phyloP scores from a whole-genome alignment of 2,113 vertebrate genomes.

The Zosterops lateralis region DNA sequence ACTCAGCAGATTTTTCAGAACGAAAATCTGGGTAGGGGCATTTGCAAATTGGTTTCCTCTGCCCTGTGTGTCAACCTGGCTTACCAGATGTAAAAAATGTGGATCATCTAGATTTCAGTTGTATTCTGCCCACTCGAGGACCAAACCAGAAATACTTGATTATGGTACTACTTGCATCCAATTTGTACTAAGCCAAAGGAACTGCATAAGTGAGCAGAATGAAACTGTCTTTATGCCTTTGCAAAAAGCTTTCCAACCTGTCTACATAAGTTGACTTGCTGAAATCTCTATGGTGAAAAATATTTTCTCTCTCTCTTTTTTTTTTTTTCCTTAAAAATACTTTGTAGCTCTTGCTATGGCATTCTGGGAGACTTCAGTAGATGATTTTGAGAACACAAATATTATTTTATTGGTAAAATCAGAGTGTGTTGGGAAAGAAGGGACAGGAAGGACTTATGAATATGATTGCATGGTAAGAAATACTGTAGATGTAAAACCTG shows the following conservation, averaged over 20 bases:
- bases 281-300: neutral
- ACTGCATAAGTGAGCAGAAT: neutral
- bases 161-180: neutral
- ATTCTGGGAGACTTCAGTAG: neutral
- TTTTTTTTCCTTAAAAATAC: neutral
- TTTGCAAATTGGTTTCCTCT: conserved; percentile 19
- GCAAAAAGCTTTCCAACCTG: neutral
- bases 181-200: neutral
- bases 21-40: neutral
- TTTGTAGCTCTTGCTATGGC: neutral
- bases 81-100: conserved; percentile 25
- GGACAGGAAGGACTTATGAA: too few relatives aligned
- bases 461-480: too few relatives aligned
- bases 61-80: neutral
- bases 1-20: conserved; percentile 17
- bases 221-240: neutral
- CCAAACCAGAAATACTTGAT: conserved; percentile 49
- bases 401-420: neutral
- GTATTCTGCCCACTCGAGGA: neutral
- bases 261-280: neutral
- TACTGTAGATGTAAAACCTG: too few relatives aligned
- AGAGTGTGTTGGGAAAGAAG: neutral
- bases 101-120: conserved; percentile 25
- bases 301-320: neutral
- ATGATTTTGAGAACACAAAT: neutral